Evolutionary conservation across 2,113 vertebrate genomes (phyloP), one percentile per base, ranked within the genome.

Genomic region (Scortum barcoo): DNA sequence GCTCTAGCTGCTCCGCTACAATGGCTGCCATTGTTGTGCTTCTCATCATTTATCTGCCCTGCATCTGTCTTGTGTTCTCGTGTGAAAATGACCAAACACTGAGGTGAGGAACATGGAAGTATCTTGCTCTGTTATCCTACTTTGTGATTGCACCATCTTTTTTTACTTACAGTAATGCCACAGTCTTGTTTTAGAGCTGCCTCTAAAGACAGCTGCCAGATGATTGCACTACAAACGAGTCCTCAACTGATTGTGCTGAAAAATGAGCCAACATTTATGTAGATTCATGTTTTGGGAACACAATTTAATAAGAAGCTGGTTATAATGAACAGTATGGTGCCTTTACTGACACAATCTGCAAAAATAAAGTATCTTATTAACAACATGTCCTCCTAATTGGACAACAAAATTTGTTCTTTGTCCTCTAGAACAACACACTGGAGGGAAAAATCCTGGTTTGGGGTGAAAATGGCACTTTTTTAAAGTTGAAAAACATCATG

Each of bases 1-100:
- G 36, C 73, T 81, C 70, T 72, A 5, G 83, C 77, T 65, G 72
- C 58, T 78, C 53, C 50, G n/a, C 68, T 3, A 82, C 78, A 86
- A 72, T 44, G 66, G 65, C 77, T 68, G 66, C 72, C 30, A 84
- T 88, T 78, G 83, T 89, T 69, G 19, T 72, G 19, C 11, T 56
- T 57, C 22, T 78, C 60, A 42, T 87, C 33, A 84, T 67, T 76
- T n/a, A 80, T 84, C 33, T 42, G 4, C 26, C 36, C 26, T 74
- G 81, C 61, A 68, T 76, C 53, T 76, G 72, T 76, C 71, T 72
- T 53, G 33, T 28, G 33, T 33, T 60, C 48, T 58, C n/a, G 9
- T 86, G 70, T 60, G 75, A 75, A 76, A 78, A 80, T 73, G 1
- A 38, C 26, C 61, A 75, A 72, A 76, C 72, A 69, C 40, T 24